Evolutionary conservation across 2,888 invertebrate genomes (phyloP).

Genomic region (Lacanobia wlatinum): DNA sequence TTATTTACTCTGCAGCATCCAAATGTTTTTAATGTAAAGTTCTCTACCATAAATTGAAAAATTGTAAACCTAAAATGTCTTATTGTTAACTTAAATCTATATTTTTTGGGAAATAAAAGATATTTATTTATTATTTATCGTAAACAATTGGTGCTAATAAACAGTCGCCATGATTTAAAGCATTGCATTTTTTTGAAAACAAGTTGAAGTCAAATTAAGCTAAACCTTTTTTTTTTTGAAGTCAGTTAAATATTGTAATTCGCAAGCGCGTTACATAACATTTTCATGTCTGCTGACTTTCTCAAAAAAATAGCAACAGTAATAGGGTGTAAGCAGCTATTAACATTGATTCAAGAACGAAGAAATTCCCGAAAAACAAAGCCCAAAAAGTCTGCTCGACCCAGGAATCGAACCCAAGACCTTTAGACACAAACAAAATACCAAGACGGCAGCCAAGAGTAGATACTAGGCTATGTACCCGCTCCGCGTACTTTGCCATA

Average conservation of each 20-base stretch:
- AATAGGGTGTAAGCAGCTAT: too few relatives aligned
- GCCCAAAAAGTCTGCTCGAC: not conserved
- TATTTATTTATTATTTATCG: too few relatives aligned
- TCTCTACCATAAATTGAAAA: too few relatives aligned
- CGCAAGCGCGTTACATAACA: not conserved
- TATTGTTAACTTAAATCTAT: too few relatives aligned
- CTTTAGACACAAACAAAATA: too few relatives aligned
- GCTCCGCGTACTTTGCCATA: not conserved
- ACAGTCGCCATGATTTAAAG: not conserved
- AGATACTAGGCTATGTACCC: too few relatives aligned
- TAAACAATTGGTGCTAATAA: not conserved
- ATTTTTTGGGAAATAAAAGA: too few relatives aligned
- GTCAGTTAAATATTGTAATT: not conserved
- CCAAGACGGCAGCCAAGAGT: too few relatives aligned
- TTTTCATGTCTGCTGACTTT: not conserved
- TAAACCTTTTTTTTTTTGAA: too few relatives aligned
- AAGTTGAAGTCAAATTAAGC: not conserved
- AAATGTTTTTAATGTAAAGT: too few relatives aligned
- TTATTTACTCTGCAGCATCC: too few relatives aligned
- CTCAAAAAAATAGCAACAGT: not conserved
- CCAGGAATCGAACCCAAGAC: not conserved
- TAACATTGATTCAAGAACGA: not conserved
- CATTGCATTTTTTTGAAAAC: not conserved
- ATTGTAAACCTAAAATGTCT: too few relatives aligned
- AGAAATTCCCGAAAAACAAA: not conserved